Evolutionary conservation across 2,888 invertebrate species (phyloP).

Genomic region (Andricus curvator): DNA sequence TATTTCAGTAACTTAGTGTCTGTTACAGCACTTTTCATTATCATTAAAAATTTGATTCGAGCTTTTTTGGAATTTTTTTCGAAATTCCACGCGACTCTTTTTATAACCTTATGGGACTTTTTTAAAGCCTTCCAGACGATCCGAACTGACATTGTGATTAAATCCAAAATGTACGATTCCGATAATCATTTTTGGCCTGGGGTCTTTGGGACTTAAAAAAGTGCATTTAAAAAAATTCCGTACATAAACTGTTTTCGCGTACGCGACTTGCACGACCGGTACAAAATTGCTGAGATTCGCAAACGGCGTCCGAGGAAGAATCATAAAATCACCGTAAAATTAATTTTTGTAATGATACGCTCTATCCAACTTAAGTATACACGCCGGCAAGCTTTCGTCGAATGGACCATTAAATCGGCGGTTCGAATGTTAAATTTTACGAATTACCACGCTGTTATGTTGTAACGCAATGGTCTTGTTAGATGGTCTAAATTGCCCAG

Average conservation of each 20-base stretch:
- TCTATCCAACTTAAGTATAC: slow-evolving; percentile 58
- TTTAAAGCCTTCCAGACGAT: too few species aligned
- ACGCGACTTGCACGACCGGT: slow-evolving; percentile 45
- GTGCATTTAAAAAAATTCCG: slow-evolving; percentile 9
- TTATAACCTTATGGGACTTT: too few species aligned
- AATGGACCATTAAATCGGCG: slow-evolving; percentile 52
- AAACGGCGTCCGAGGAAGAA: slow-evolving; percentile 54
- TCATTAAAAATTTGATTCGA: too few species aligned
- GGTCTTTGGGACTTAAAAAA: slow-evolving; percentile 3
- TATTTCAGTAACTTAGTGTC: too few species aligned
- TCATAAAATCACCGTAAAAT: too few species aligned
- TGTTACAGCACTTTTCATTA: too few species aligned
- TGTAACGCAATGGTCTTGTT: slow-evolving; percentile 19
- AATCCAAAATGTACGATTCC: slow-evolving; percentile 40
- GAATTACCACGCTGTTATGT: slow-evolving; percentile 55
- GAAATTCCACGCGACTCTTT: too few species aligned
- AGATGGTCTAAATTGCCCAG: neutral
- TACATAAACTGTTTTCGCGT: slow-evolving; percentile 23
- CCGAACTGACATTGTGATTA: neutral
- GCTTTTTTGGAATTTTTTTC: too few species aligned
- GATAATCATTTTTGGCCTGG: slow-evolving; percentile 15
- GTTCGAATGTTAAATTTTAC: slow-evolving; percentile 53
- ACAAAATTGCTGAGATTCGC: slow-evolving; percentile 41
- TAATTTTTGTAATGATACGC: slow-evolving; percentile 62
- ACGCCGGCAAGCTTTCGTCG: slow-evolving; percentile 52